Percentiles rank a stretch among this genome's conserved stretches.
Conservation (phyloP, 2,888 invertebrate species). For the Acleris literana region DNA sequence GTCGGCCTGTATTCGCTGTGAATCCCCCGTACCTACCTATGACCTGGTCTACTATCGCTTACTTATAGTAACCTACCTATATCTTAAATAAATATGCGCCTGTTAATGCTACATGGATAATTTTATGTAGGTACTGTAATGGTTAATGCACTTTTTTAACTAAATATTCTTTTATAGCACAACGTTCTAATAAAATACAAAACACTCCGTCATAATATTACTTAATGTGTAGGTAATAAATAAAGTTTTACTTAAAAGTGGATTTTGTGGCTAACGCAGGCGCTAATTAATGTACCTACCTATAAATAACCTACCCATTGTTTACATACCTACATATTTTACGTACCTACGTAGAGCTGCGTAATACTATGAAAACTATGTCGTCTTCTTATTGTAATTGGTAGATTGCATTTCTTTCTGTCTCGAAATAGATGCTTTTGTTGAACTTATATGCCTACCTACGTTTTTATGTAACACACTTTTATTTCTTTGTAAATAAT, state of each 20-base stretch:
- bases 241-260: not conserved
- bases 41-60: conserved; percentile 2
- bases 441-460: conserved; percentile 43
- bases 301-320: too few species aligned
- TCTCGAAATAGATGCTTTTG: conserved; percentile 72
- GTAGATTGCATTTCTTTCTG: conserved; percentile 72
- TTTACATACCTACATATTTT: too few species aligned
- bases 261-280: conserved; percentile 29
- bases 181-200: conserved; percentile 20
- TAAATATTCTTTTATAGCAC: conserved; percentile 34
- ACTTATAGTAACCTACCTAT: conserved; percentile 4
- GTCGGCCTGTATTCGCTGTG: conserved; percentile 38
- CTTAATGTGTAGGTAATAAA: not conserved
- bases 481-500: conserved; percentile 77
- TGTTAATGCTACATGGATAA: conserved; percentile 21
- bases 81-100: conserved; percentile 17
- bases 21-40: conserved; percentile 8
- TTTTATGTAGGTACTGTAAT: not conserved
- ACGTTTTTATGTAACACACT: conserved; percentile 62
- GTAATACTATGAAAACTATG: too few species aligned
- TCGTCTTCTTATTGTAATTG: conserved; percentile 7
- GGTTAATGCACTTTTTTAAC: conserved; percentile 24
- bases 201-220: conserved; percentile 26
- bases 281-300: conserved; percentile 1
- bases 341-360: too few species aligned